Evolutionary conservation across 2,888 invertebrate species (phyloP).

Genomic region (Aphrophora alni): DNA sequence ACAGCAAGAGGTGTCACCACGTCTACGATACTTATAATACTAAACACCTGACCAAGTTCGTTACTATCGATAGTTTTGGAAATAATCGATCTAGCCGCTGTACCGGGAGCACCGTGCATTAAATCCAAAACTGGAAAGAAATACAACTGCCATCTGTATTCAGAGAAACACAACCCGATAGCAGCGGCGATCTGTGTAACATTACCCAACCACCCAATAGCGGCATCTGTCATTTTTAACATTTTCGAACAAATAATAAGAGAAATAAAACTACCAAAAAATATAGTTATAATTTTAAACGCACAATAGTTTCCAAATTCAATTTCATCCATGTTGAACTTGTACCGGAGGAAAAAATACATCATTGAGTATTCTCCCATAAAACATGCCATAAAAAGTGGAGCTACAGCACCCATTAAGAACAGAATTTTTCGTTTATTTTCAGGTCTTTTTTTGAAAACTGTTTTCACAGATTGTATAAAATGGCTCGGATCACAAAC

Average conservation of each 20-base stretch:
- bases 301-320: constrained; percentile 43
- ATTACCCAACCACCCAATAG: constrained; percentile 40
- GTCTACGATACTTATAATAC: constrained; percentile 36
- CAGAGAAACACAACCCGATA: constrained; percentile 33
- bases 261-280: constrained; percentile 43
- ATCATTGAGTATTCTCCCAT: constrained; percentile 45
- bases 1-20: constrained; percentile 42
- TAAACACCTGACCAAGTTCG: constrained; percentile 40
- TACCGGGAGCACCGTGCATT: constrained; percentile 39
- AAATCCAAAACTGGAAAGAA: constrained; percentile 38
- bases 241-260: constrained; percentile 38
- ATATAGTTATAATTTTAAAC: constrained; percentile 41
- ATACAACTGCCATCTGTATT: constrained; percentile 42
- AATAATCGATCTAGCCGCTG: constrained; percentile 36
- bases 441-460: constrained; percentile 39
- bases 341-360: constrained; percentile 43
- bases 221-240: constrained; percentile 38
- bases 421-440: constrained; percentile 34
- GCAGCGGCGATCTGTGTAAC: constrained; percentile 37
- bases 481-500: background rate
- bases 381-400: constrained; percentile 40
- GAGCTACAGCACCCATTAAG: constrained; percentile 41
- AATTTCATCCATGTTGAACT: constrained; percentile 44
- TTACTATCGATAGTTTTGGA: constrained; percentile 39
- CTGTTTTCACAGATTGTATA: constrained; percentile 18